These are phyloP conservation scores for Polyommatus icarus DNA, from an alignment of 2,888 invertebrate genomes.

Conservation along the genomic window DNA sequence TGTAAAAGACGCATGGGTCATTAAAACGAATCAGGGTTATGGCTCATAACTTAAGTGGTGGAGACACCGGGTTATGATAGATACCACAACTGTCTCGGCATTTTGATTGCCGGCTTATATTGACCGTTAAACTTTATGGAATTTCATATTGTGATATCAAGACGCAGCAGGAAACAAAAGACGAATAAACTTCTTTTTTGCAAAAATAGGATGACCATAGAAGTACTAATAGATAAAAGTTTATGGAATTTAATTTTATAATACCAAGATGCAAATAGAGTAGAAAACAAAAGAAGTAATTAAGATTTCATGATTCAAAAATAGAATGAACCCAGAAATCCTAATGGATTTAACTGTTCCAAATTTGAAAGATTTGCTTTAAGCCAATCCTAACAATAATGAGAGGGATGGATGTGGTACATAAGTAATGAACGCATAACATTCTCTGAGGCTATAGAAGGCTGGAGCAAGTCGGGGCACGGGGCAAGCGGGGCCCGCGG, in stretches of 20 bases:
- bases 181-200: neutral
- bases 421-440: conserved; percentile 73
- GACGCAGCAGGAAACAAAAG: neutral
- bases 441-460: conserved; percentile 69
- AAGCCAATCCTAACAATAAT: conserved; percentile 24
- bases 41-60: conserved; percentile 66
- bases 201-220: neutral
- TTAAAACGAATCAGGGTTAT: conserved; percentile 78
- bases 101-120: conserved; percentile 41
- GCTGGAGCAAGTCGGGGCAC: neutral
- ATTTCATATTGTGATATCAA: neutral
- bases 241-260: neutral
- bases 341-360: neutral
- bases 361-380: neutral
- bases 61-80: conserved; percentile 57
- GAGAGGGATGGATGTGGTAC: conserved; percentile 71
- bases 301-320: neutral
- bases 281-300: neutral
- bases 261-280: neutral
- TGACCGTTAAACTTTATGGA: conserved; percentile 15
- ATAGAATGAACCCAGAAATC: neutral
- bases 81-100: conserved; percentile 55
- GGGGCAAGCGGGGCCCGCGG: conserved; percentile 44
- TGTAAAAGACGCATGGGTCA: conserved; percentile 63
- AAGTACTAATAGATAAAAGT: neutral